Evolutionary conservation across 2,113 vertebrate genomes (phyloP), one percentile per base, ranked within the genome.

Genomic region (Pterocles gutturalis): DNA sequence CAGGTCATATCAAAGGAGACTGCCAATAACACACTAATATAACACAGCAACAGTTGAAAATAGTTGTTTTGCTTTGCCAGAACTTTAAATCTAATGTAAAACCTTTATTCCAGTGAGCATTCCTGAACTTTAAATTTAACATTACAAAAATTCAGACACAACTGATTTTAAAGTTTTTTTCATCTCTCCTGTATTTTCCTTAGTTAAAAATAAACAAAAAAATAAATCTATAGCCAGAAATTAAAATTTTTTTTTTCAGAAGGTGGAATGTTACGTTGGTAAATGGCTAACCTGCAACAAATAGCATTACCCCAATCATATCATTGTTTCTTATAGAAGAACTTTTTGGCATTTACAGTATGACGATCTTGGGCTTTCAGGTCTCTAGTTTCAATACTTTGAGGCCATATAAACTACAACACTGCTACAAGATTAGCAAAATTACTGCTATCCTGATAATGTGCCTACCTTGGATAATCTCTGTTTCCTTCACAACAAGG

Each of bases 301-400:
- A 57, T 43, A 72, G 41, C 21, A 46, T 8, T 75, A 36, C 2
- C 10, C 7, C 2, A 0, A 38, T 10, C 0, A 1, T 12, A 60
- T 33, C 43, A 70, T 2, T 2, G 9, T 38, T 84, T 75, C n/a
- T 71, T 70, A 66, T 2, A 45, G 17, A 81, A 69, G 12, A 87
- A 36, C 8, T 49, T 48, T 65, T 83, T 51, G 13, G 17, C 14
- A 58, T 26, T 26, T 75, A 17, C 28, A 91, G 7, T 20, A 41
- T 1, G 3, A 46, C 17, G 13, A 72, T 10, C 15, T 75, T 8
- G 51, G 36, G 25, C n/a, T 53, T 91, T 73, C 26, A 45, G 7
- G 8, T 83, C 17, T 70, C n/a, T 54, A 54, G 12, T 3, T 3
- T 33, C 4, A 4, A 83, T 36, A 61, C 34, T 49, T 6, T 3